These are phyloP conservation scores for Cybosia mesomella DNA, from an alignment of 2,888 invertebrate species.

Conservation along the genomic window DNA sequence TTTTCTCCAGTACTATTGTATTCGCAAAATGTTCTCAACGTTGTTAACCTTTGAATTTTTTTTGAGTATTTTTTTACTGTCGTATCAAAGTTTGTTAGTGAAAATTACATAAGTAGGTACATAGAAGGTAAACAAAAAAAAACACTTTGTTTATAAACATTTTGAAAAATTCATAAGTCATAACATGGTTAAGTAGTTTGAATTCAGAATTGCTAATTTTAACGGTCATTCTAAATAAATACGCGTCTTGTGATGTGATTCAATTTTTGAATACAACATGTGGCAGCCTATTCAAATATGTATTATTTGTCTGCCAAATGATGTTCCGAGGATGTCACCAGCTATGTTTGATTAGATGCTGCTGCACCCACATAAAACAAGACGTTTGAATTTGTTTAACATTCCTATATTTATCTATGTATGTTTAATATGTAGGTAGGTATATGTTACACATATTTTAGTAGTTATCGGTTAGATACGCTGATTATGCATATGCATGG, in stretches of 20 bases:
- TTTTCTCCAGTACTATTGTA: constrained; percentile 71
- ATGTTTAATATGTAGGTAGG: not conserved
- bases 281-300: constrained; percentile 22
- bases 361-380: constrained; percentile 36
- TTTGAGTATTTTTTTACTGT: constrained; percentile 26
- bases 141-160: not conserved
- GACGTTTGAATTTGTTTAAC: constrained; percentile 16
- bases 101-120: not conserved
- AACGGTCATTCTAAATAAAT: constrained; percentile 14
- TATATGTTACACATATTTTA: not conserved
- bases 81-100: not conserved
- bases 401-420: not conserved
- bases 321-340: constrained; percentile 21
- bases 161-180: not conserved
- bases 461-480: not conserved
- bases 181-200: not conserved
- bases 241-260: constrained; percentile 10
- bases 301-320: constrained; percentile 27
- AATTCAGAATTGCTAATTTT: constrained; percentile 14
- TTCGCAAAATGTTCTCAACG: constrained; percentile 56
- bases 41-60: constrained; percentile 51
- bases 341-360: constrained; percentile 43
- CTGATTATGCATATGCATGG: not conserved
- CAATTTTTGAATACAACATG: constrained; percentile 28
- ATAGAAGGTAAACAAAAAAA: too few relatives aligned